These are phyloP conservation scores for Mormoops blainvillei DNA, from an alignment of 2,113 vertebrate genomes.

Conservation along the genomic window DNA sequence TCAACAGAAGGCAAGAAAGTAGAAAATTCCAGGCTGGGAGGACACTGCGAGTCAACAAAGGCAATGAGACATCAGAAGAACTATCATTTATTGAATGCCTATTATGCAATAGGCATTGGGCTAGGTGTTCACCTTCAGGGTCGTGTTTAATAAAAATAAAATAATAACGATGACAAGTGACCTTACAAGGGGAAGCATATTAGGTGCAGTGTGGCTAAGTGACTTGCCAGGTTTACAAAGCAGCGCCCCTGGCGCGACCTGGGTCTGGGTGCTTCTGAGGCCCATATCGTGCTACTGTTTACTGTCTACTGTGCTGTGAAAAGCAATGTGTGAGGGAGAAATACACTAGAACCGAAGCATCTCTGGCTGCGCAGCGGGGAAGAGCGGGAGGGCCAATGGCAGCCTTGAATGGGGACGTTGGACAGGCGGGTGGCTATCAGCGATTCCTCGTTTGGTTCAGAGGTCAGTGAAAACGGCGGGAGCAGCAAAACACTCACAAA, in stretches of 20 bases:
- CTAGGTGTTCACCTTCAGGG: too few species aligned
- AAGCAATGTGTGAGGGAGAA: background rate
- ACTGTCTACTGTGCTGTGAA: too few species aligned
- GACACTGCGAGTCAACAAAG: background rate
- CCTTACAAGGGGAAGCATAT: background rate
- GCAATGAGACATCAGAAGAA: background rate
- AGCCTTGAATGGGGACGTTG: fast-evolving
- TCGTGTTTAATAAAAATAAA: background rate
- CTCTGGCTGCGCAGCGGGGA: fast-evolving
- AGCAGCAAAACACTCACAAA: background rate
- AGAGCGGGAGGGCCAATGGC: background rate
- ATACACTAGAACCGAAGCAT: fast-evolving
- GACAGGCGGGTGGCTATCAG: fast-evolving
- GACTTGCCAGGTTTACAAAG: background rate
- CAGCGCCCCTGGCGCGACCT: background rate
- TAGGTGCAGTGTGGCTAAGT: background rate
- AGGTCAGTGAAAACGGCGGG: background rate
- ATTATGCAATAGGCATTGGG: background rate
- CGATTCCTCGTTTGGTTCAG: background rate
- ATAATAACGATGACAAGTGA: fast-evolving
- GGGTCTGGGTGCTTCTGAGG: background rate
- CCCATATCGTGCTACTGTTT: fast-evolving
- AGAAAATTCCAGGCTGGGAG: background rate
- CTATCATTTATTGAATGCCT: background rate
- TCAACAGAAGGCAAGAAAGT: background rate